A percentile compares a stretch with the other conserved stretches of the same genome.
These are phyloP conservation scores for Drosophila neocordata DNA, from an alignment of 1,140 invertebrate genomes.

Conservation along the genomic window DNA sequence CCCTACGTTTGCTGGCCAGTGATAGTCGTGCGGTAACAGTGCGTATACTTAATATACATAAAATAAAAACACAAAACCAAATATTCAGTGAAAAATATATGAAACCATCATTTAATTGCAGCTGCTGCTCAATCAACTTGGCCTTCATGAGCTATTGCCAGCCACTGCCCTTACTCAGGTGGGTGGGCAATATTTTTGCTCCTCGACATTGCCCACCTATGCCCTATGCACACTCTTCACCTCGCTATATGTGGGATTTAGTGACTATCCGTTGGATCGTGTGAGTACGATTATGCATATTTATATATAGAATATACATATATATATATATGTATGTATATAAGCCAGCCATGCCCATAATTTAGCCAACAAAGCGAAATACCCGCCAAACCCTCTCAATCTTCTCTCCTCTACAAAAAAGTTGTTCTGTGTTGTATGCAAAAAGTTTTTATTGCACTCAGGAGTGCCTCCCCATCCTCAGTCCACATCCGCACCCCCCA, in stretches of 20 bases:
- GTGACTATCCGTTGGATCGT: constrained; percentile 77
- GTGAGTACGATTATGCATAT: constrained; percentile 69
- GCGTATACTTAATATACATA: constrained; percentile 46
- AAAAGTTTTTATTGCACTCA: constrained; percentile 80
- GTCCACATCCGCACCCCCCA: neutral
- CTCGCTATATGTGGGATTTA: constrained; percentile 75
- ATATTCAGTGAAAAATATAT: neutral
- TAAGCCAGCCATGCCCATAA: constrained; percentile 53
- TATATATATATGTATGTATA: neutral
- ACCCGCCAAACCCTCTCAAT: neutral
- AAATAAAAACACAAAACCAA: neutral
- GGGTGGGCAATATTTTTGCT: constrained; percentile 61
- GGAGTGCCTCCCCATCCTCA: constrained; percentile 47
- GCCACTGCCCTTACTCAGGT: constrained; percentile 67
- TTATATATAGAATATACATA: constrained; percentile 68
- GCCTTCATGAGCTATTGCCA: constrained; percentile 70
- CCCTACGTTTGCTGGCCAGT: constrained; percentile 52
- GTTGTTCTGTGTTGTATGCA: constrained; percentile 59
- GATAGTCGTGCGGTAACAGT: constrained; percentile 46
- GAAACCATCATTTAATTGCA: constrained; percentile 20
- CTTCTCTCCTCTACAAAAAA: constrained; percentile 12
- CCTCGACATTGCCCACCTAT: constrained; percentile 51
- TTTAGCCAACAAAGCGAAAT: constrained; percentile 74
- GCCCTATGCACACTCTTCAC: constrained; percentile 64
- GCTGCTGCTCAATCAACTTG: constrained; percentile 72